phyloP scores from a whole-genome alignment of 2,797 vertebrate genomes.

The Peromyscus nudipes region DNA sequence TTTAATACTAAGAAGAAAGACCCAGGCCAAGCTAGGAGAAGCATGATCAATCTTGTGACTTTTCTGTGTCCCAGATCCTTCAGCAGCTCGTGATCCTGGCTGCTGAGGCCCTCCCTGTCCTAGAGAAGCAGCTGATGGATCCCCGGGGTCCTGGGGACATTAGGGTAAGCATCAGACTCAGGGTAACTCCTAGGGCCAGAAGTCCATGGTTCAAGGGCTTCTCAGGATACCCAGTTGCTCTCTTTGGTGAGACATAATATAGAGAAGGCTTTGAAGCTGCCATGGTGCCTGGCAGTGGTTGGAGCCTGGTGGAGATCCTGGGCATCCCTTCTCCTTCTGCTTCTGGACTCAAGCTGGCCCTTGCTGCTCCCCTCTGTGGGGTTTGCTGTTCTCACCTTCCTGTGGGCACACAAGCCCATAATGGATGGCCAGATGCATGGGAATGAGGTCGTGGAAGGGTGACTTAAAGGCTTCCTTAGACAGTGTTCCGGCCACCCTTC shows the following conservation, averaged over 20 bases:
- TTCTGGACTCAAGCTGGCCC: not conserved
- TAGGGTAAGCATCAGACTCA: slow-evolving; percentile 89
- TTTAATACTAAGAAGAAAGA: not conserved
- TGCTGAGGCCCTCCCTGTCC: slow-evolving; percentile 90
- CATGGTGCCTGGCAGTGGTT: not conserved
- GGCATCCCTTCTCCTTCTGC: not conserved
- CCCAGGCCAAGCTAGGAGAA: not conserved
- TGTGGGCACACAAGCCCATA: not conserved
- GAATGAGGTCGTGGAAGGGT: not conserved
- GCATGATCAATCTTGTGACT: not conserved
- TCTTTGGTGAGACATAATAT: not conserved
- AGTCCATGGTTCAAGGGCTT: not conserved
- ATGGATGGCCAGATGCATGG: not conserved
- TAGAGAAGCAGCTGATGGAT: slow-evolving; percentile 94
- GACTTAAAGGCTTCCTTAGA: slow-evolving; percentile 85
- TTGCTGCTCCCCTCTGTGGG: not conserved
- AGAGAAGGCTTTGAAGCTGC: not conserved
- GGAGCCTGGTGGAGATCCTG: not conserved
- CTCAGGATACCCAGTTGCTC: not conserved
- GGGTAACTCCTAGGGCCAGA: not conserved
- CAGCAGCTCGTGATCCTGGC: slow-evolving; percentile 93
- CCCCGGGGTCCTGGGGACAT: slow-evolving; percentile 90
- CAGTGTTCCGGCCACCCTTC: slow-evolving; percentile 94
- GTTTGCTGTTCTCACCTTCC: not conserved
- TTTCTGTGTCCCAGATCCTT: slow-evolving; percentile 90